Percentiles rank a stretch among this genome's conserved stretches.
These are phyloP conservation scores for Melanotaenia trifasciata DNA, from an alignment of 2,797 vertebrate species.

Conservation along the genomic window DNA sequence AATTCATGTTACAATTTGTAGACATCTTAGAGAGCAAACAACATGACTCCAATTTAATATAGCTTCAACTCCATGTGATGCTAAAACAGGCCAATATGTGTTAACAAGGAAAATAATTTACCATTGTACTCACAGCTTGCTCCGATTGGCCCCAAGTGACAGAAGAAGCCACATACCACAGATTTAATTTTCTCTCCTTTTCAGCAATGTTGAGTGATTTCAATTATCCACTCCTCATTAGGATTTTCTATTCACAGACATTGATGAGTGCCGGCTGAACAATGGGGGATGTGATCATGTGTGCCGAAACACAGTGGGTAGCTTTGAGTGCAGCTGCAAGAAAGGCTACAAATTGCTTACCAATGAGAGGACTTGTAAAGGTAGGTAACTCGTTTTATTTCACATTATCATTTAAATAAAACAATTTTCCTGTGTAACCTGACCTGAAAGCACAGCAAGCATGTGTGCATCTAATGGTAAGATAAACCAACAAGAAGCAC, in stretches of 20 bases:
- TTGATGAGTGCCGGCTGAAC: conserved; percentile 94
- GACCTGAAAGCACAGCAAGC: not conserved
- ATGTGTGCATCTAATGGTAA: not conserved
- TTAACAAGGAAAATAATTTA: not conserved
- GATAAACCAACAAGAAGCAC: conserved; percentile 8
- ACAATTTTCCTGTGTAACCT: not conserved
- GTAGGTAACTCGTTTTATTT: conserved; percentile 66
- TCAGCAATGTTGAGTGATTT: conserved; percentile 11
- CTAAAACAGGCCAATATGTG: conserved; percentile 12
- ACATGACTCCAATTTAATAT: not conserved
- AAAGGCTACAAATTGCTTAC: conserved; percentile 98
- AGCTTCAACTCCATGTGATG: not conserved
- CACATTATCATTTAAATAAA: not conserved
- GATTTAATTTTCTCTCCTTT: conserved; percentile 7
- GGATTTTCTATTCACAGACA: conserved; percentile 83
- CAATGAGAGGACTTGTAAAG: conserved; percentile 97
- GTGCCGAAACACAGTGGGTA: conserved; percentile 97
- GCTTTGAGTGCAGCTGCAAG: conserved; percentile 98
- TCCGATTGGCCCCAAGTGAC: conserved; percentile 4
- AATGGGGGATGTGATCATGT: conserved; percentile 97
- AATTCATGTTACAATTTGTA: not conserved
- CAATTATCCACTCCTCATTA: conserved; percentile 9
- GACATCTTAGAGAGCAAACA: not conserved
- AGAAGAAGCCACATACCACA: conserved; percentile 4
- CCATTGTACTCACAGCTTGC: conserved; percentile 4